Base-by-base conservation (phyloP, 1,140 invertebrate species). In the Tetragnatha versicolor region DNA sequence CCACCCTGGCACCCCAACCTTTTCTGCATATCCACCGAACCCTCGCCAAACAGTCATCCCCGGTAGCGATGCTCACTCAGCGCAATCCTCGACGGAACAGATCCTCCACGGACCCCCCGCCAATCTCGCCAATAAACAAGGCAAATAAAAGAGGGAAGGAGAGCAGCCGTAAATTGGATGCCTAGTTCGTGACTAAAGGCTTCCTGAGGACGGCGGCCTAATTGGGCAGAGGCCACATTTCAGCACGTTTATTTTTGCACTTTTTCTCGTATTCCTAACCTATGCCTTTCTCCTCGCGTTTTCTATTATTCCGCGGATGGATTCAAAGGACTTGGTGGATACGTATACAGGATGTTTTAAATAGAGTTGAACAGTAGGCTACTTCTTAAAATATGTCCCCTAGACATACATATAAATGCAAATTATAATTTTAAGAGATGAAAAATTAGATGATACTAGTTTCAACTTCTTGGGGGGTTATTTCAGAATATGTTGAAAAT, bases 111-210 rank as follows among this genome's bases (percentile, higher is more conserved):
- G 68, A 70, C 49, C 39, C 55, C 20, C 68, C 68, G 68, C 68
- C 68, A 70, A 70, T 70, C 51, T 22, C 22, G 47, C 68, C 68
- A 70, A 70, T 70, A 70, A 70, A 70, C 49, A 70, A 70, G 68
- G 68, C 68, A 70, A 70, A 70, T 70, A 70, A 70, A 70, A 35
- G 22, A 39, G 37, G 27, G 22, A 10, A 33, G 12, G 25, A 31
- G 33, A 29, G 42, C 25, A 9, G 14, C 68, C 49, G 68, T 55
- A 70, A 70, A 70, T 70, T 70, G 68, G 68, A 53, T 70, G 68
- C 68, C 68, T 55, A 25, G 35, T 70, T 70, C 68, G 68, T 70
- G 68, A 70, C 68, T 70, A 70, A 53, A 70, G 49, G 68, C 68
- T 27, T 47, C 68, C 68, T 31, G 68, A 70, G 68, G 68, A 70